Evolutionary conservation across 2,797 vertebrate genomes (phyloP).

Genomic region (Peromyscus aztecus): DNA sequence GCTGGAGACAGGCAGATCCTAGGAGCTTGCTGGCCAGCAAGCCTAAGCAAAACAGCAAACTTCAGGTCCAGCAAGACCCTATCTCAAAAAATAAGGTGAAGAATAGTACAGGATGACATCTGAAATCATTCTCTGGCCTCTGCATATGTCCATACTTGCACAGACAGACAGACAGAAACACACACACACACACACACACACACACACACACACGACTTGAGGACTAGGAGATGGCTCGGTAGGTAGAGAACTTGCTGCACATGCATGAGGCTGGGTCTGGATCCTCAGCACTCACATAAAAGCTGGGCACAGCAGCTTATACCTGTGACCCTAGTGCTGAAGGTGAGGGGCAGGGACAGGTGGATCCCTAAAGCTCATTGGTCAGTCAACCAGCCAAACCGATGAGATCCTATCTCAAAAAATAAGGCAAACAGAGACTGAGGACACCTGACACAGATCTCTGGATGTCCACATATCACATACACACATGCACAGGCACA

Average conservation of each 20-base stretch:
- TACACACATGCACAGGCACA: not conserved
- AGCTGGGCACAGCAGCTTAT: not conserved
- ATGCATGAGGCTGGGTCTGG: not conserved
- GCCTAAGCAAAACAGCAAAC: not conserved
- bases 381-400: not conserved
- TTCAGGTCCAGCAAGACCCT: not conserved
- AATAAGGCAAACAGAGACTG: too few species aligned
- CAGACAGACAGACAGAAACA: not conserved
- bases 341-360: not conserved
- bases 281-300: not conserved
- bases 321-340: not conserved
- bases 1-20: not conserved
- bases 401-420: not conserved
- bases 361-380: not conserved
- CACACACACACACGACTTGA: not conserved
- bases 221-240: not conserved
- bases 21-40: not conserved
- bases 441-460: not conserved
- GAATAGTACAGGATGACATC: not conserved
- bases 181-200: not conserved
- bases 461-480: too few species aligned
- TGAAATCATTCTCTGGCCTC: not conserved
- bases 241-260: not conserved
- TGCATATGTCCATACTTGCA: not conserved
- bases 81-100: not conserved